Conservation (phyloP, 2,888 invertebrate genomes). For the Eudasyphora cyanicolor region DNA sequence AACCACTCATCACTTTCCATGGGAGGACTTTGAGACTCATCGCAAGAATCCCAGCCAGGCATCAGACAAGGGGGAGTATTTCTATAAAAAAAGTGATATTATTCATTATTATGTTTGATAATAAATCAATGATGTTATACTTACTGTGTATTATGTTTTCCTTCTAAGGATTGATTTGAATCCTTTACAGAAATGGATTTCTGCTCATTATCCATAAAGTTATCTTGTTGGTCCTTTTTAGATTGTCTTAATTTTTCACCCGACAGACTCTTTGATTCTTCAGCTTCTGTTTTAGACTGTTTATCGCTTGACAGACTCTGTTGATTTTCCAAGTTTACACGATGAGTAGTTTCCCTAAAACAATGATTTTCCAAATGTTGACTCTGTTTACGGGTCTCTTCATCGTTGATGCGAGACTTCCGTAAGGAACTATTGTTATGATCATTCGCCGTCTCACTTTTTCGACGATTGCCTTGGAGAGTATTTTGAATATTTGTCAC, state of each 20-base stretch:
- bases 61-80: slow-evolving; percentile 77
- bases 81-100: slow-evolving; percentile 64
- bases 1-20: slow-evolving; percentile 94
- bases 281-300: slow-evolving; percentile 67
- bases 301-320: slow-evolving; percentile 18
- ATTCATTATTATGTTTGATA: neutral
- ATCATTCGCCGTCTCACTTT: slow-evolving; percentile 25
- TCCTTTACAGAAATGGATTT: slow-evolving; percentile 67
- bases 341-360: slow-evolving; percentile 18
- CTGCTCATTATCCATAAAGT: slow-evolving; percentile 55
- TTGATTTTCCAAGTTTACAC: neutral
- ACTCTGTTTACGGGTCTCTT: slow-evolving; percentile 79
- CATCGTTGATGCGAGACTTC: slow-evolving; percentile 74
- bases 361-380: slow-evolving; percentile 80
- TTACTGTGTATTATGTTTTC: slow-evolving; percentile 75
- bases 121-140: slow-evolving; percentile 41
- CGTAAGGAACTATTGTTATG: slow-evolving; percentile 52
- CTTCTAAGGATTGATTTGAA: slow-evolving; percentile 74
- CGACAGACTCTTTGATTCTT: slow-evolving; percentile 69
- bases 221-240: slow-evolving; percentile 66
- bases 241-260: slow-evolving; percentile 70
- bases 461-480: neutral
- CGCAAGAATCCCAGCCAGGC: slow-evolving; percentile 80
- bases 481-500: slow-evolving; percentile 37
- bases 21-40: slow-evolving; percentile 83